Evolutionary conservation across 37 sponge, comb jelly and placozoan genomes (phyloP), one percentile per base, ranked within the genome.

Genomic region (Corticium candelabrum): DNA sequence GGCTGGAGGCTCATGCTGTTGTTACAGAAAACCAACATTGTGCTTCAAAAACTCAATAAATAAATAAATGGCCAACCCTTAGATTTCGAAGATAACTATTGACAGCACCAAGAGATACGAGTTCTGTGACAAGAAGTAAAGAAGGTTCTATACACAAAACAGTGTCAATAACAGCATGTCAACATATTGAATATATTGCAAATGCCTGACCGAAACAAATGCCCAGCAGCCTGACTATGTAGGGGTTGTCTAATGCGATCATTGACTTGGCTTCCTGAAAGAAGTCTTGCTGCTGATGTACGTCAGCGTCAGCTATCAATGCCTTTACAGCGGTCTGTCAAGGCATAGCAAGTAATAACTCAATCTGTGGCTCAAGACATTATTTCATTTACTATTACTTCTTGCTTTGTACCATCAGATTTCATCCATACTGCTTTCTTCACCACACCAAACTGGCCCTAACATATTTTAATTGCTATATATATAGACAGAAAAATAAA

Each of bases 381-480:
- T n/a, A n/a, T n/a, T 50, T 11, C 62, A 50, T 50, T 11, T 21
- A 50, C 62, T 21, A 4, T 7, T 70, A 70, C 73, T 32, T 70
- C 29, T 15, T 29, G 31, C 21, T 29, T 35, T 30, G 73, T n/a
- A 7, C 73, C 73, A 32, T 70, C 73, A 32, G 73, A 32, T 32
- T 29, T n/a, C 73, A 4, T 4, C 73, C 73, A 70, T n/a, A 29
- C 35, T 32, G 73, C 73, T 32, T 70, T 7, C 35, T 32, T n/a
- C n/a, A 70, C 73, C 4, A n/a, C 4, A n/a, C 73, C 73, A 32
- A 70, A 70, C 35, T 70, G 34, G 5, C 73, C 73, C 73, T 70
- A 15, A 50, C 21, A 27, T 11, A 50, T 50, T 21, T n/a, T n/a
- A n/a, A n/a, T n/a, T n/a, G n/a, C n/a, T n/a, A n/a, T n/a, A n/a